phyloP scores from a whole-genome alignment of 2,888 invertebrate genomes.

The Lypha dubia region DNA sequence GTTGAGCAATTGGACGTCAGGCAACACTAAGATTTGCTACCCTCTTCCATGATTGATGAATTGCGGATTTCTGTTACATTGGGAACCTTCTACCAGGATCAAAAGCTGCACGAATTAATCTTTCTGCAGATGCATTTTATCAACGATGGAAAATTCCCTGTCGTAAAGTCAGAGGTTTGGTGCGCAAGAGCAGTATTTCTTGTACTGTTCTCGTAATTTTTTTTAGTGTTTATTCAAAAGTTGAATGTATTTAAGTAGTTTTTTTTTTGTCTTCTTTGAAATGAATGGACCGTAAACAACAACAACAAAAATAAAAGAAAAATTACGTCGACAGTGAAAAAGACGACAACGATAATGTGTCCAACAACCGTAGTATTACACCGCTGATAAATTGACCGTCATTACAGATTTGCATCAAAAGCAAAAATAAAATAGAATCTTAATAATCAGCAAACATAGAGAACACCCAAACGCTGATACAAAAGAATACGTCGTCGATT shows the following conservation, averaged over 20 bases:
- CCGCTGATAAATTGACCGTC: constrained; percentile 46
- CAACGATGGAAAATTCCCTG: too few relatives aligned
- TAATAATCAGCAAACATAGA: constrained; percentile 5
- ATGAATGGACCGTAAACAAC: constrained; percentile 37
- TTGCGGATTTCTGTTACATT: too few relatives aligned
- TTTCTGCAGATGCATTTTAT: too few relatives aligned
- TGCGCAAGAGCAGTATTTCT: not conserved
- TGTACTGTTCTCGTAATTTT: not conserved
- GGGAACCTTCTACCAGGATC: too few relatives aligned
- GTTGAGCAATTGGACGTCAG: too few relatives aligned
- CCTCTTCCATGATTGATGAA: too few relatives aligned
- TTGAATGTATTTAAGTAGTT: constrained; percentile 53
- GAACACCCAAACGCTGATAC: constrained; percentile 48
- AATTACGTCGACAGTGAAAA: constrained; percentile 22
- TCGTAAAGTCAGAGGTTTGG: too few relatives aligned
- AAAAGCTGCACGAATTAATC: too few relatives aligned
- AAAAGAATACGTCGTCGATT: constrained; percentile 20
- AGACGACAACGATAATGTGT: constrained; percentile 10
- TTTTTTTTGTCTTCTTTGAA: constrained; percentile 22
- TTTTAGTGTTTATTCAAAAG: constrained; percentile 14
- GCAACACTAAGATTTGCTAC: too few relatives aligned
- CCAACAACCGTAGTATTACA: constrained; percentile 16
- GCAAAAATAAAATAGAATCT: not conserved
- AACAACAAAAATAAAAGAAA: constrained; percentile 13
- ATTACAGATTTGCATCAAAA: constrained; percentile 26